A percentile compares a stretch with the other conserved stretches of the same genome.
phyloP scores from a whole-genome alignment of 2,888 invertebrate species.

The Lacanobia wlatinum region DNA sequence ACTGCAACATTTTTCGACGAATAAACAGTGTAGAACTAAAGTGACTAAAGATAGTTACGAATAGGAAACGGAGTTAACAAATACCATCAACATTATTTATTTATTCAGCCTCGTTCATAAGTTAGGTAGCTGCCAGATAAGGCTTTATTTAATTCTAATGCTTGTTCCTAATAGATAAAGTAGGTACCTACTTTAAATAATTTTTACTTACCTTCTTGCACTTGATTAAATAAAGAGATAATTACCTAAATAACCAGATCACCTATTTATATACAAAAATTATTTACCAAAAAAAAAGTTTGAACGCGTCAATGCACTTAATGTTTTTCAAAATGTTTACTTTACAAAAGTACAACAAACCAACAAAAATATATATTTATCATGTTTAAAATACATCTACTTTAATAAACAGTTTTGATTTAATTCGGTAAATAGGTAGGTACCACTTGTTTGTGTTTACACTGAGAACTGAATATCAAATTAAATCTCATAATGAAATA shows the following conservation, averaged over 20 bases:
- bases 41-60: neutral
- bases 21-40: no score
- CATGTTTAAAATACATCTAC: neutral
- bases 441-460: neutral
- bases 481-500: conserved; percentile 1
- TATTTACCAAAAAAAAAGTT: neutral
- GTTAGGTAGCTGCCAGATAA: neutral
- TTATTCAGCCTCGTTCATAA: neutral
- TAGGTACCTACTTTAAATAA: neutral
- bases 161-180: conserved; percentile 3
- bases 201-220: neutral
- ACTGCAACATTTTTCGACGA: no score
- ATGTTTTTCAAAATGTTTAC: neutral
- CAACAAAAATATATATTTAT: neutral
- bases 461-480: conserved; percentile 20
- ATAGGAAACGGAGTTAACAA: neutral
- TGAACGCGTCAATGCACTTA: neutral
- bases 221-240: neutral
- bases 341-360: no score
- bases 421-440: neutral
- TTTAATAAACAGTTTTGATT: neutral
- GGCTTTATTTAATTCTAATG: neutral
- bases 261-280: neutral
- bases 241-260: neutral
- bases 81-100: neutral